Conservation (phyloP, 2,888 invertebrate genomes). For the Pollenia labialis region DNA sequence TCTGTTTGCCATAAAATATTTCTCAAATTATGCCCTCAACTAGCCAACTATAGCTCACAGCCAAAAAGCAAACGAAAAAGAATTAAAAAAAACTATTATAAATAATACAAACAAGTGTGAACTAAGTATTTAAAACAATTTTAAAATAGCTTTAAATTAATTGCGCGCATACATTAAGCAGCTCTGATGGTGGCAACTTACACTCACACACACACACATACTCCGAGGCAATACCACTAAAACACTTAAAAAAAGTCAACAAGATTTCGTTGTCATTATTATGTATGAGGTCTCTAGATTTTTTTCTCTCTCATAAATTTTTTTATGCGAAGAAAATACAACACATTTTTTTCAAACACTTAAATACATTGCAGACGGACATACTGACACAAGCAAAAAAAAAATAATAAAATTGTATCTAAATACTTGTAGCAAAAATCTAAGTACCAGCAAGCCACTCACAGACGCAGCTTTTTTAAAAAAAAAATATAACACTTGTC, state of each 20-base stretch:
- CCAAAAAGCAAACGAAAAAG: neutral
- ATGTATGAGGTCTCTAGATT: conserved; percentile 42
- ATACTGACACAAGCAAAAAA: conserved; percentile 16
- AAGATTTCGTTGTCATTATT: conserved; percentile 67
- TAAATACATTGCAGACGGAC: conserved; percentile 50
- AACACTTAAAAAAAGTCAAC: conserved; percentile 31
- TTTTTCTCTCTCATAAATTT: conserved; percentile 10
- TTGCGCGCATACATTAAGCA: conserved; percentile 75
- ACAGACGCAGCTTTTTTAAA: neutral
- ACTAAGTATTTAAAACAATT: conserved; percentile 74
- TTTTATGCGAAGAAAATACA: conserved; percentile 14
- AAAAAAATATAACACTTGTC: conserved; percentile 38
- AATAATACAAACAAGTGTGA: conserved; percentile 62
- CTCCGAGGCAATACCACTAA: neutral
- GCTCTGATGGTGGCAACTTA: conserved; percentile 51
- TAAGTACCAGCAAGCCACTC: conserved; percentile 46
- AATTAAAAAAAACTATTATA: conserved; percentile 27
- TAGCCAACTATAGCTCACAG: conserved; percentile 34
- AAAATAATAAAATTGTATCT: neutral
- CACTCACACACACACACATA: neutral
- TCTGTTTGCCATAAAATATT: too few relatives aligned
- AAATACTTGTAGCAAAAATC: conserved; percentile 57
- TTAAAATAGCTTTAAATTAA: conserved; percentile 77
- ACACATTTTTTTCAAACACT: conserved; percentile 33
- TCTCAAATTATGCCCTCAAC: neutral